Percentiles rank a stretch among this genome's conserved stretches.
These are phyloP conservation scores for Halichondria panicea DNA, from an alignment of 37 sponge, comb jelly and placozoan genomes.

Conservation along the genomic window DNA sequence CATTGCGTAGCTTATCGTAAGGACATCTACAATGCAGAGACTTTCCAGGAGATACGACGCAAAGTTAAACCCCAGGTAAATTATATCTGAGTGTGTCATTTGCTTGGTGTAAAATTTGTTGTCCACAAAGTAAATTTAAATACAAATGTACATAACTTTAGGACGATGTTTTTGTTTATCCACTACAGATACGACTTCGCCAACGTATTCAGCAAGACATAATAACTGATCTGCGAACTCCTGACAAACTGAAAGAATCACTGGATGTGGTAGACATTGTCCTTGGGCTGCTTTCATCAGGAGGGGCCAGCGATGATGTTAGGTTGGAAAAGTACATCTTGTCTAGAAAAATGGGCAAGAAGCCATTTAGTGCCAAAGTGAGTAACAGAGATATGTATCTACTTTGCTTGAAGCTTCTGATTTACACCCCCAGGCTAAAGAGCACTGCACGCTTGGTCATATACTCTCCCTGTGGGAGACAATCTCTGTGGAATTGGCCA, in stretches of 20 bases:
- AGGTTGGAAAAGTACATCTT: constrained; percentile 47
- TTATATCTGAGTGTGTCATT: not conserved
- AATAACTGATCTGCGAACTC: constrained; percentile 27
- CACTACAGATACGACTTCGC: constrained; percentile 25
- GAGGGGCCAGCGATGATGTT: constrained; percentile 40
- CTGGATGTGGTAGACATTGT: constrained; percentile 65
- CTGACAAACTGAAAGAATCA: constrained; percentile 38
- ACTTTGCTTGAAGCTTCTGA: not conserved
- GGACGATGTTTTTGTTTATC: no score
- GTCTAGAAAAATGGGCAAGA: constrained; percentile 43
- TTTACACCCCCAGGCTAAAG: constrained; percentile 16
- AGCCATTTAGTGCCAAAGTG: constrained; percentile 22
- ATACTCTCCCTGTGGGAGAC: constrained; percentile 73
- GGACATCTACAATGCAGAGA: constrained; percentile 48
- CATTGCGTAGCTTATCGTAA: constrained; percentile 60
- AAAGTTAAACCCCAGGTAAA: constrained; percentile 48
- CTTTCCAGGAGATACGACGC: constrained; percentile 56
- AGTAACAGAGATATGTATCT: no score
- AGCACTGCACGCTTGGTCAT: constrained; percentile 42
- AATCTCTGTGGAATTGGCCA: constrained; percentile 46
- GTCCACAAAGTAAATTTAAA: not conserved
- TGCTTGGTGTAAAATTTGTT: not conserved
- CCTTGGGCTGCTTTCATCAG: constrained; percentile 59
- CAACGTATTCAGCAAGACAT: constrained; percentile 41
- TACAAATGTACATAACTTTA: no score